These are phyloP conservation scores for Willisornis vidua DNA, from an alignment of 2,113 vertebrate species.

Conservation along the genomic window DNA sequence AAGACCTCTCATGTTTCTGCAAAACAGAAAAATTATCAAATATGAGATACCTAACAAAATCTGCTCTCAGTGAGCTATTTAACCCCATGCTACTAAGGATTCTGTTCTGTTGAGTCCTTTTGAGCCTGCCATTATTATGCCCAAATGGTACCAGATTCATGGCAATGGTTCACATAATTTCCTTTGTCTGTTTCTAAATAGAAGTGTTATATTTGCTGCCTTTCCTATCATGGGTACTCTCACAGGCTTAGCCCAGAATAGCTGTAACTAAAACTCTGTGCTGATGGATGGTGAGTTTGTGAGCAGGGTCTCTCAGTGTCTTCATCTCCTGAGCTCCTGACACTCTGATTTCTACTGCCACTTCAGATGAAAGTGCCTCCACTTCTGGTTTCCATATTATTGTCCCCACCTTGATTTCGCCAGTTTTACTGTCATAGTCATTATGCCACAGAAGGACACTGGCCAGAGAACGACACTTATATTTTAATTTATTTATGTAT, in stretches of 20 bases:
- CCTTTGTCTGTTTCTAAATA: background rate
- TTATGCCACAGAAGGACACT: background rate
- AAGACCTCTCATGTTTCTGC: background rate
- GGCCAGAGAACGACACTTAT: background rate
- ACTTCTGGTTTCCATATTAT: background rate
- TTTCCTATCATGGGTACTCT: background rate
- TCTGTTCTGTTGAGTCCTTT: background rate
- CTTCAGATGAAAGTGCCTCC: background rate
- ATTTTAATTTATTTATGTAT: background rate
- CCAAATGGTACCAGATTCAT: background rate
- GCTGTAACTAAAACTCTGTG: background rate
- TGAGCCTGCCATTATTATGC: background rate
- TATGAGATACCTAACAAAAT: background rate
- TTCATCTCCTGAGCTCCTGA: background rate
- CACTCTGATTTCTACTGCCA: background rate
- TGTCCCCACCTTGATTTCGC: background rate
- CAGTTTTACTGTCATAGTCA: background rate
- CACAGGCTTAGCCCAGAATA: background rate
- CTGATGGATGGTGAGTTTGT: accelerated
- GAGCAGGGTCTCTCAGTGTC: background rate
- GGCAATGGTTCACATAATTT: background rate
- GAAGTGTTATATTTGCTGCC: background rate
- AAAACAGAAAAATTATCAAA: background rate
- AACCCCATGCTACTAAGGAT: background rate
- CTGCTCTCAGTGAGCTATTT: background rate